These are phyloP conservation scores for Mus pahari DNA, from an alignment of 2,113 vertebrate species.

Conservation along the genomic window DNA sequence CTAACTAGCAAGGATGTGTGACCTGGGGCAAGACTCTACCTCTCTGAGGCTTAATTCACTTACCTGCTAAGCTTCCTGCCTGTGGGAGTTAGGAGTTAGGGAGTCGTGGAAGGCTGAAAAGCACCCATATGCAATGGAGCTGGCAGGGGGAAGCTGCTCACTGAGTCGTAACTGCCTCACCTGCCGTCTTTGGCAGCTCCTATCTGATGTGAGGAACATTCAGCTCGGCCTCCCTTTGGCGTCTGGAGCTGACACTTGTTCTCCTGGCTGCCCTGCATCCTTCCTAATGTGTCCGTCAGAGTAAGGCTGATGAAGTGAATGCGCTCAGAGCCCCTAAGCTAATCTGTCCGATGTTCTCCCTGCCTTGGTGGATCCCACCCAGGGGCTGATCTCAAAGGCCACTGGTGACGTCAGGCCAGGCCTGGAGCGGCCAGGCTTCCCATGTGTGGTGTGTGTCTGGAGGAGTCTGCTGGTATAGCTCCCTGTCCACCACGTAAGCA, in stretches of 20 bases:
- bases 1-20: not conserved
- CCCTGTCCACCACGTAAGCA: constrained; percentile 39
- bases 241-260: not conserved
- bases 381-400: not conserved
- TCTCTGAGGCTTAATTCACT: constrained; percentile 10
- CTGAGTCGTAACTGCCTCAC: not conserved
- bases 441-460: not conserved
- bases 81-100: not conserved
- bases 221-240: not conserved
- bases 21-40: not conserved
- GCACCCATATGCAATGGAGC: accelerated
- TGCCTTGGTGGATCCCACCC: not conserved
- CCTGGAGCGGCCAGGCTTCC: not conserved
- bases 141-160: not conserved
- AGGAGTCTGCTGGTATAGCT: not conserved
- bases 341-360: not conserved
- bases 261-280: not conserved
- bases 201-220: not conserved
- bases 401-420: not conserved
- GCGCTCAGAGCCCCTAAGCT: not conserved
- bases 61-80: not conserved
- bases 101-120: not conserved
- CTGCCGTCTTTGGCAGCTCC: accelerated
- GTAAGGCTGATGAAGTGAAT: not conserved
- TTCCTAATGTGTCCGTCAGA: accelerated